phyloP scores from a whole-genome alignment of 2,113 vertebrate species.

The Arothron firmamentum region DNA sequence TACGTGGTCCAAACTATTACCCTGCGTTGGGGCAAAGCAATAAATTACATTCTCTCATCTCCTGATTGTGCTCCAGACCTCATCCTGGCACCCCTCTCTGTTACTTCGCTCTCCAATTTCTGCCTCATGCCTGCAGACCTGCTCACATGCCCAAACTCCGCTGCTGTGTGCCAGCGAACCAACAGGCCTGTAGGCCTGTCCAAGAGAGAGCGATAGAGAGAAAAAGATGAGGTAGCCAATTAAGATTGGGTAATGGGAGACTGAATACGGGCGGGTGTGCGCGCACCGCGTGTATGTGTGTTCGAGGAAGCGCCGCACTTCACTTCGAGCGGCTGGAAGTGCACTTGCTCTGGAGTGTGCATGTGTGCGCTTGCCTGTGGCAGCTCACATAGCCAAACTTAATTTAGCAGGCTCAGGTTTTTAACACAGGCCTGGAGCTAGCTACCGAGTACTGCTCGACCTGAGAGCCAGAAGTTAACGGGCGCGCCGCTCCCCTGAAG shows the following conservation, averaged over 20 bases:
- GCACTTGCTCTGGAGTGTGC: slow-evolving; percentile 40
- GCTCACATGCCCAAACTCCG: slow-evolving; percentile 45
- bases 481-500: slow-evolving; percentile 60
- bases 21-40: slow-evolving; percentile 13
- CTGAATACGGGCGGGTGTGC: slow-evolving; percentile 19
- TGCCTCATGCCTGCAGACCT: slow-evolving; percentile 52
- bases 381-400: slow-evolving; percentile 68
- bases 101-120: slow-evolving; percentile 49
- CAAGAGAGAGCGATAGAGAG: slow-evolving; percentile 54
- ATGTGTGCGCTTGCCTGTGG: slow-evolving; percentile 60
- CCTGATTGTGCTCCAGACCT: slow-evolving; percentile 35
- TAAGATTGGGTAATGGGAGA: slow-evolving; percentile 63
- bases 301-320: slow-evolving; percentile 51
- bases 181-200: slow-evolving; percentile 61
- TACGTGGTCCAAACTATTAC: slow-evolving; percentile 24
- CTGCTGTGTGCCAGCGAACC: slow-evolving; percentile 57
- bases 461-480: slow-evolving; percentile 68
- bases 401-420: slow-evolving; percentile 71
- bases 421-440: slow-evolving; percentile 71
- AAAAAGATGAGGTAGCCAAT: slow-evolving; percentile 61
- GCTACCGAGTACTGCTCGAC: slow-evolving; percentile 60
- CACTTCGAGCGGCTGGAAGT: slow-evolving; percentile 49
- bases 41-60: slow-evolving; percentile 39
- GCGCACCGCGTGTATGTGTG: slow-evolving; percentile 18
- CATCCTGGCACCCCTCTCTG: slow-evolving; percentile 22